Evolutionary conservation across 2,888 invertebrate species (phyloP).

Genomic region (Cyclophora punctaria): DNA sequence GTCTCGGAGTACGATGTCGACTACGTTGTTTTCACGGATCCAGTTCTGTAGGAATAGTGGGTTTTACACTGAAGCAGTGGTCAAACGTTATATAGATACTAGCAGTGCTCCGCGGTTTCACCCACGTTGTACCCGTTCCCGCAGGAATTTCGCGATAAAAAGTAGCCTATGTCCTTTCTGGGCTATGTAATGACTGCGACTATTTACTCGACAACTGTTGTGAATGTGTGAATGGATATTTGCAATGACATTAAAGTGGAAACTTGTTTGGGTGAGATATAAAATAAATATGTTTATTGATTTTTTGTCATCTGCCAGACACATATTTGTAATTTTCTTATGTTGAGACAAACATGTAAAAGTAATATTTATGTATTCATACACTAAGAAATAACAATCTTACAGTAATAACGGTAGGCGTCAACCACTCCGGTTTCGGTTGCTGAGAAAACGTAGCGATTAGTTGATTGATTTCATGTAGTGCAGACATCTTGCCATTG

Average conservation of each 20-base stretch:
- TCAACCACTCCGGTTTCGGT: conserved; percentile 94
- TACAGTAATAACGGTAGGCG: conserved; percentile 95
- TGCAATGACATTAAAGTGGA: too few relatives aligned
- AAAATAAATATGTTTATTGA: too few relatives aligned
- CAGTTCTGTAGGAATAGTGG: conserved; percentile 78
- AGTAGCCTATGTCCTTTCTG: too few relatives aligned
- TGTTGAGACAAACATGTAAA: not conserved
- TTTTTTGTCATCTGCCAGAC: not conserved
- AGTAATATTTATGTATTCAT: not conserved
- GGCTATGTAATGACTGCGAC: too few relatives aligned
- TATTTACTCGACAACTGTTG: too few relatives aligned
- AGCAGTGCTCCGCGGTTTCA: too few relatives aligned
- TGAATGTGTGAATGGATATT: too few relatives aligned
- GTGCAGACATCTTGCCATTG: conserved; percentile 99
- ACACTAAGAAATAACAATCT: conserved; percentile 33
- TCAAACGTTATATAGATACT: too few relatives aligned
- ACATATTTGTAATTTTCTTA: not conserved
- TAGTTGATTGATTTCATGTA: conserved; percentile 98
- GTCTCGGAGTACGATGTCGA: conserved; percentile 95
- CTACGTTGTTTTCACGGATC: conserved; percentile 96
- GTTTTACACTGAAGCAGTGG: too few relatives aligned
- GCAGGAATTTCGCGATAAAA: too few relatives aligned
- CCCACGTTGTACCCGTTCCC: too few relatives aligned
- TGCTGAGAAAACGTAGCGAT: conserved; percentile 93
- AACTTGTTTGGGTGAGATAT: too few relatives aligned